phyloP scores from a whole-genome alignment of 1,140 invertebrate species.

The Trichoplusia ni region DNA sequence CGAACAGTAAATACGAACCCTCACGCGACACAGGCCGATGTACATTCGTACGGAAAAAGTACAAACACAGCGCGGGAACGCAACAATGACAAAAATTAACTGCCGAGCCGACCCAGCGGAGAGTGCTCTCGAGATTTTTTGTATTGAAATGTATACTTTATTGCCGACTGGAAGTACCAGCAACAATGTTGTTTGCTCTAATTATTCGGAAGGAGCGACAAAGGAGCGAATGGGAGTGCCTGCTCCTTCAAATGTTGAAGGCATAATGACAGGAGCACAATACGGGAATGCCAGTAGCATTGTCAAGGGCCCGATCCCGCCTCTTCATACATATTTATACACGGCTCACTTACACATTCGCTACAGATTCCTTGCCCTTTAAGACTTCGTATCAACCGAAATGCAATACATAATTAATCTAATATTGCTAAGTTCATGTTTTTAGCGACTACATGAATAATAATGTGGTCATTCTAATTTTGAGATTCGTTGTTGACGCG shows the following conservation, averaged over 20 bases:
- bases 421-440: slow-evolving; percentile 38
- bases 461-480: slow-evolving; percentile 8
- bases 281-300: slow-evolving; percentile 62
- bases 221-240: slow-evolving; percentile 65
- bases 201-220: slow-evolving; percentile 77
- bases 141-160: slow-evolving; percentile 75
- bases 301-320: slow-evolving; percentile 60
- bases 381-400: neutral
- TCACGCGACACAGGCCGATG: slow-evolving; percentile 43
- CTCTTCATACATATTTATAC: slow-evolving; percentile 76
- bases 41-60: slow-evolving; percentile 52
- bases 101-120: slow-evolving; percentile 60
- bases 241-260: slow-evolving; percentile 63
- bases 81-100: slow-evolving; percentile 74
- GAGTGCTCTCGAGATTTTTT: slow-evolving; percentile 65
- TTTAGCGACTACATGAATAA: slow-evolving; percentile 31
- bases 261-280: slow-evolving; percentile 66
- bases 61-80: slow-evolving; percentile 48
- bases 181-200: slow-evolving; percentile 66
- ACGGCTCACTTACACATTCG: slow-evolving; percentile 42
- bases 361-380: slow-evolving; percentile 33
- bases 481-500: slow-evolving; percentile 19
- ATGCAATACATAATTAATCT: slow-evolving; percentile 39
- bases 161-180: slow-evolving; percentile 47
- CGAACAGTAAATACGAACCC: slow-evolving; percentile 49